Base-by-base conservation (phyloP, 2,888 invertebrate genomes). In the Ennomos fuscantarius region DNA sequence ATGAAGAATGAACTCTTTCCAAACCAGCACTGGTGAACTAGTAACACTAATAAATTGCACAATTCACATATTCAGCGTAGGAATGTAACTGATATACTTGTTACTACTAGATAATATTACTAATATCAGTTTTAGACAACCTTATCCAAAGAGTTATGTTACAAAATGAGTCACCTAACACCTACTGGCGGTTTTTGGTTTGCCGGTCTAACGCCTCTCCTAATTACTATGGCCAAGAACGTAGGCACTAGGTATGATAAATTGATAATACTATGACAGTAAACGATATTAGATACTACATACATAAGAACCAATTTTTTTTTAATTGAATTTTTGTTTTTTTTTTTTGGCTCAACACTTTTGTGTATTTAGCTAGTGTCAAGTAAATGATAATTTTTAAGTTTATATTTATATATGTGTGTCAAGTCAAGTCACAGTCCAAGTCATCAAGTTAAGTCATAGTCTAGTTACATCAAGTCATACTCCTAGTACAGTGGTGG, bases 201-300 rank as follows among this genome's bases (percentile, higher is more conserved):
- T 52, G 43, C 41, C 55, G 55, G 45, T 56, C 41, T 33, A 50
- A 50, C 55, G 55, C 55, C 55, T 56, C 39, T n/a, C 10, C 12
- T 49, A 33, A 55, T 54, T 41, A 41, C 10, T 24, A 24, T 24
- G 6, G 5, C 1, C 6, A 24, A 6, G 2, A 6, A n/a, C 2
- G 1, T n/a, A 36, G 8, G 8, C 42, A 9, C 31, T 24, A 24
- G 5, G 9, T 35, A 12, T 12, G 12, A 32, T n/a, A n/a, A n/a
- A n/a, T n/a, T n/a, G n/a, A n/a, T 32, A 8, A 43, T 43, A 9
- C 43, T 2, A 32, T n/a, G 8, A n/a, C 12, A 43, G 8, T 41
- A 1, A 24, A 0, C 24, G n/a, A 41, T 41, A 41, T 10, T 10
- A 3, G 9, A n/a, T 24, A 9, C 15, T 31, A 24, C 1, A 15